Base-by-base conservation (phyloP, 1,140 invertebrate species). In the Drosophila seguyi region DNA sequence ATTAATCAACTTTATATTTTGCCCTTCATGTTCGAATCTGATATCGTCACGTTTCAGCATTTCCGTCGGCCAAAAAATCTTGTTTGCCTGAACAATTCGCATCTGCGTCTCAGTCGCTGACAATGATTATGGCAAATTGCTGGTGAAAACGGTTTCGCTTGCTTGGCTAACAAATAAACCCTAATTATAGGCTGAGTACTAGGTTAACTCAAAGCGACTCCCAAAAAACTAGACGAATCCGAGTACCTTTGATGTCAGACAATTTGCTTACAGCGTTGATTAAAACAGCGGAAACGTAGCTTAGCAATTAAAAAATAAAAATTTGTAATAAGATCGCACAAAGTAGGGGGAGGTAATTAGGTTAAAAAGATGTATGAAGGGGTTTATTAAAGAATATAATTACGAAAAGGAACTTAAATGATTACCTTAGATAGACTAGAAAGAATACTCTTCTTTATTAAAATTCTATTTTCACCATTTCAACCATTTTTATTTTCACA, bases 141-240 rank as follows among this genome's bases (percentile, higher is more conserved):
- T 4, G 44, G 48, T 68, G 48, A 73, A 72, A 72, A 63, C 36
- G 47, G 76, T 81, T 81, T 78, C 81, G 81, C 56, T 81, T 71
- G 68, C 78, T 65, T 81, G 16, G 31, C 25, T 66, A 29, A 81
- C 77, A 65, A 77, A 77, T 76, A 66, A 78, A 52, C 42, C 39
- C 14, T 79, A 86, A 78, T 81, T 72, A 61, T 50, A 48, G 65
- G 16, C 39, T 44, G 44, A 25, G 25, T 25, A 5, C 13, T 55
- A 53, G 22, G 31, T 36, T 22, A 55, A 38, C 34, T 55, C 25
- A 42, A 22, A 14, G 27, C 16, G 50, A 18, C 47, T 55, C 22
- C 67, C 50, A 20, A 44, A 76, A 56, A 25, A 48, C 38, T 41
- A 11, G 18, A 25, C 42, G 36, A 41, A 22, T 52, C 25, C n/a